A percentile compares a stretch with the other conserved stretches of the same genome.
These are phyloP conservation scores for Smithornis capensis DNA, from an alignment of 2,113 vertebrate genomes.

Conservation along the genomic window DNA sequence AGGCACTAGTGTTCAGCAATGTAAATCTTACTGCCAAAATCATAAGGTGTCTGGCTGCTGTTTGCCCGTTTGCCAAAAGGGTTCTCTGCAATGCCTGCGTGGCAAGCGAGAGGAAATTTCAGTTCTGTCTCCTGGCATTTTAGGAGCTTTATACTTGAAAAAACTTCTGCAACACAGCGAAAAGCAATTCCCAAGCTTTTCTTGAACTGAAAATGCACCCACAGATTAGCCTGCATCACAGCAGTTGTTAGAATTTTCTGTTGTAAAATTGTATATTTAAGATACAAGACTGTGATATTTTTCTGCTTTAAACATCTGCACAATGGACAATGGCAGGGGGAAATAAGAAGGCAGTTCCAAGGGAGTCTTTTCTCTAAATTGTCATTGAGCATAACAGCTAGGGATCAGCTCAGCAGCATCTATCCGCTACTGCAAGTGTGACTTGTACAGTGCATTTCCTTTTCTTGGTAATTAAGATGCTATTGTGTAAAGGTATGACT, in stretches of 20 bases:
- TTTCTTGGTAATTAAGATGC: not conserved
- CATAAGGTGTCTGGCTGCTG: not conserved
- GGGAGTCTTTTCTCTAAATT: not conserved
- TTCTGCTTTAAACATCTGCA: too few relatives aligned
- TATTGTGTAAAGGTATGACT: not conserved
- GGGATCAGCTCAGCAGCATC: not conserved
- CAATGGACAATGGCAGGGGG: fast-evolving
- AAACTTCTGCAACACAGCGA: not conserved
- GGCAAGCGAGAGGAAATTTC: not conserved
- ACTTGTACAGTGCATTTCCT: not conserved
- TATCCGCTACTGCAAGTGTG: not conserved
- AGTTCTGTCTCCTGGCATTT: not conserved
- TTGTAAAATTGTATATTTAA: not conserved
- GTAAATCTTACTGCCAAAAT: not conserved
- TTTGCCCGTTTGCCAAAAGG: not conserved
- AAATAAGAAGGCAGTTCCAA: not conserved
- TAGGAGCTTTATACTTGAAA: not conserved
- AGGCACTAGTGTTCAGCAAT: not conserved
- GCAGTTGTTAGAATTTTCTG: not conserved
- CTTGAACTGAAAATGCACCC: not conserved
- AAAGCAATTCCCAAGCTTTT: not conserved
- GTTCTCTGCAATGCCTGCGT: fast-evolving
- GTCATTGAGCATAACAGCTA: not conserved
- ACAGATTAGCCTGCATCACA: not conserved
- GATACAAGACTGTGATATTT: not conserved